These are phyloP conservation scores for Phengaris arion DNA, from an alignment of 2,888 invertebrate genomes.

Conservation along the genomic window DNA sequence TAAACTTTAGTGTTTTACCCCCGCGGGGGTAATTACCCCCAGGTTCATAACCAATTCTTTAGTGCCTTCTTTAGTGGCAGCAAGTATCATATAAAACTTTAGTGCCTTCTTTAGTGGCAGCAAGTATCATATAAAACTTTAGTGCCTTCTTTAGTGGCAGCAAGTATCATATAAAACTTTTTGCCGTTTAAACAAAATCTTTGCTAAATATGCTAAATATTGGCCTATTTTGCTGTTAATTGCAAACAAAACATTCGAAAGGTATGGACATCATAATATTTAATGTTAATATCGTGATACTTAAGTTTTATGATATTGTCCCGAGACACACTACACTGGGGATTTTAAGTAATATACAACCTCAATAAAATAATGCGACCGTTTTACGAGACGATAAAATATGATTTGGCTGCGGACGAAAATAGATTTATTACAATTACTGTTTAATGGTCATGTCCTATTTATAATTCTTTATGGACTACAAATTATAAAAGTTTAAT, in stretches of 20 bases:
- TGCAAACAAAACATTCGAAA: neutral
- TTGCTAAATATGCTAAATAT: neutral
- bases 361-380: slow-evolving; percentile 18
- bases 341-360: slow-evolving; percentile 15
- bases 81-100: too few relatives aligned
- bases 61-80: too few relatives aligned
- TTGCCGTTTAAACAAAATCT: neutral
- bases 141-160: too few relatives aligned
- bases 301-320: slow-evolving; percentile 3
- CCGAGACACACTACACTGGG: slow-evolving; percentile 8
- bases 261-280: slow-evolving; percentile 1
- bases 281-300: slow-evolving; percentile 5
- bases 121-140: too few relatives aligned
- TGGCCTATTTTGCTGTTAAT: neutral
- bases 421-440: slow-evolving; percentile 5
- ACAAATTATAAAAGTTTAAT: neutral
- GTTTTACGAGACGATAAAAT: neutral
- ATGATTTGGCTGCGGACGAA: slow-evolving; percentile 1
- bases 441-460: neutral
- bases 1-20: too few relatives aligned
- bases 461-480: neutral
- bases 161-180: neutral
- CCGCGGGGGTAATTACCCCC: too few relatives aligned
- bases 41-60: too few relatives aligned
- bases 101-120: too few relatives aligned